A percentile compares a stretch with the other conserved stretches of the same genome.
phyloP scores from a whole-genome alignment of 2,113 vertebrate species.

The Ardeotis arabs region DNA sequence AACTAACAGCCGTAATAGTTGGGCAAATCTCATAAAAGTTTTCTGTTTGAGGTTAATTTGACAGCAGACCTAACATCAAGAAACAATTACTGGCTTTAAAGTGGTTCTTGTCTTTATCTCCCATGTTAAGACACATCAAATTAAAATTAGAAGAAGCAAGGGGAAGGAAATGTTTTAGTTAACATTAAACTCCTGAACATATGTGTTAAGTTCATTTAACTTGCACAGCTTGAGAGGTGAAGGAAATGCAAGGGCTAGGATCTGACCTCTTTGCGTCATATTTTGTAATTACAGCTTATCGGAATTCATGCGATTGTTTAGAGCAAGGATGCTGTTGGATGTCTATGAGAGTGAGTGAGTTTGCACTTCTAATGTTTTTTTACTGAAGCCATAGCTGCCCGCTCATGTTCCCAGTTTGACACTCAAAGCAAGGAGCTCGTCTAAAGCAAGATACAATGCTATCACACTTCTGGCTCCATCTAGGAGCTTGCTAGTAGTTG shows the following conservation, averaged over 20 bases:
- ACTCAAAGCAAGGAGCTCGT: background rate
- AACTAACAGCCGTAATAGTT: conserved; percentile 61
- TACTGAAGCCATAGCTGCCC: background rate
- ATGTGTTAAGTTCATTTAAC: conserved; percentile 2
- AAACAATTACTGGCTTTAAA: conserved; percentile 64
- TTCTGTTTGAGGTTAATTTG: conserved; percentile 61
- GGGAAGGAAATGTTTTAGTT: background rate
- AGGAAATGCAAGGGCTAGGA: background rate
- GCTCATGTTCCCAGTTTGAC: background rate
- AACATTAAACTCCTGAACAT: background rate
- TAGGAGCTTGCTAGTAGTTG: background rate
- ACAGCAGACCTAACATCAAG: conserved; percentile 46
- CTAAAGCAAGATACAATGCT: background rate
- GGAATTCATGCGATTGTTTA: background rate
- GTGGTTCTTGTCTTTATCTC: background rate
- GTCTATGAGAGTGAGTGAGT: background rate
- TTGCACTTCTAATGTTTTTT: background rate
- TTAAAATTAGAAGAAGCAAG: conserved; percentile 20
- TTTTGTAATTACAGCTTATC: conserved; percentile 23
- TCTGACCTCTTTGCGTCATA: background rate
- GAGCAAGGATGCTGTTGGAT: background rate
- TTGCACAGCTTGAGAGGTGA: background rate
- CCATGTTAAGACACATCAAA: conserved; percentile 33
- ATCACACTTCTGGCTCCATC: background rate
- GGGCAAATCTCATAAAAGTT: conserved; percentile 60